Evolutionary conservation across 2,888 invertebrate genomes (phyloP), one percentile per base, ranked within the genome.

Genomic region (Choristoneura rosaceana): DNA sequence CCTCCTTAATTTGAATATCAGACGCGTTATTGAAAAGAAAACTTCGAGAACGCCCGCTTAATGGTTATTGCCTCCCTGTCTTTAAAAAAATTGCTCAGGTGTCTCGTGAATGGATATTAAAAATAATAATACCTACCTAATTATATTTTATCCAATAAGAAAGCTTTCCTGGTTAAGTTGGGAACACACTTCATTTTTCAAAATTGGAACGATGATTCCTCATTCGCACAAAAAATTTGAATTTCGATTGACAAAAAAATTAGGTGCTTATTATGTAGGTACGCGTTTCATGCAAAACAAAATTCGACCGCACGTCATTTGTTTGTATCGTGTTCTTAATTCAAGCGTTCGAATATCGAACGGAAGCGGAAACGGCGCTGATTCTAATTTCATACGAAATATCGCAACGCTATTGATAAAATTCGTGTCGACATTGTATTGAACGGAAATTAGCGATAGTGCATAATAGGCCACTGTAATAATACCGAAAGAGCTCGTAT

Each of bases 1-100:
- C 88, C 85, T 82, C 91, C 89, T 89, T 92, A 91, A 94, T 94
- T 94, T 94, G 93, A 94, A 94, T 93, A 93, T 93, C 91, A 92
- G 92, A 93, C 90, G 92, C 92, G 91, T 93, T 94, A 94, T 94
- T 94, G 94, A 94, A 93, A 93, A 92, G 92, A 89, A 92, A 93
- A 92, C 87, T 93, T 92, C 90, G 82, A 79, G 88, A 89, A 84
- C 81, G 90, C 68, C 63, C 65, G 38, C 62, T 73, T 73, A 73
- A 73, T 69, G 73, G 73, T 73, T 73, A 73, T 73, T 73, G 64
- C 73, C 74, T 70, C 69, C 66, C 69, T 65, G 73, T 63, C 66
- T 73, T 73, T 71, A 63, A 73, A 73, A 64, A 73, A 69, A 73
- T 45, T 52, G 64, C 63, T 69, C 73, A 71, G 71, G 71, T 68